These are phyloP conservation scores for Simalia tracyae DNA, from an alignment of 2,797 vertebrate genomes.

Conservation along the genomic window DNA sequence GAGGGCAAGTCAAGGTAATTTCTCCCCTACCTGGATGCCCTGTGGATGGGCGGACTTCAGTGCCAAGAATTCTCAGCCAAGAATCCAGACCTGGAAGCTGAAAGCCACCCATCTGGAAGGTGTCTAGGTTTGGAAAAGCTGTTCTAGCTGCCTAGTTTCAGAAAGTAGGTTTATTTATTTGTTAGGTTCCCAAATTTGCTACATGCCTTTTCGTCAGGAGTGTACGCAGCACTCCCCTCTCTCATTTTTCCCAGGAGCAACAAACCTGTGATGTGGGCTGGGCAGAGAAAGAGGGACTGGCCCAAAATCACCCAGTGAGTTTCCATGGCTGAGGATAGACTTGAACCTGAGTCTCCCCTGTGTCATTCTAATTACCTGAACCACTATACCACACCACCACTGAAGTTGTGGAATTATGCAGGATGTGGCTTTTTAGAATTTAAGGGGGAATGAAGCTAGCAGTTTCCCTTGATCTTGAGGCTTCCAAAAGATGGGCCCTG, in stretches of 20 bases:
- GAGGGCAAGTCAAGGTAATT: rapidly evolving
- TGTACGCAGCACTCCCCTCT: background rate
- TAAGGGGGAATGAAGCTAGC: background rate
- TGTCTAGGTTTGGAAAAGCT: background rate
- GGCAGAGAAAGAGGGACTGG: background rate
- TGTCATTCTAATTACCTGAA: background rate
- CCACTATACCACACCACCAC: background rate
- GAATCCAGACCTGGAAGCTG: background rate
- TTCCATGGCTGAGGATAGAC: background rate
- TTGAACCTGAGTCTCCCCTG: background rate
- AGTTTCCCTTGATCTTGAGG: background rate
- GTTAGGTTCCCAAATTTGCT: background rate
- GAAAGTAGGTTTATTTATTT: background rate
- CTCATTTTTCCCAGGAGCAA: background rate
- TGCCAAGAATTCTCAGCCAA: background rate
- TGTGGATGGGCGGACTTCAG: background rate
- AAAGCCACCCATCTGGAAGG: background rate
- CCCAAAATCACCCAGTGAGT: background rate
- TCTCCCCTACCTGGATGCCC: background rate
- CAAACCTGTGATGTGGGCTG: background rate
- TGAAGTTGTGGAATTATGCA: background rate
- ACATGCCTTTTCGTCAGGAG: background rate
- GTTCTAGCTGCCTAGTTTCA: background rate
- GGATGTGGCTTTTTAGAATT: background rate
- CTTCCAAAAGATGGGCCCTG: background rate